Evolutionary conservation across 23 tunicate genomes (phyloP).

Genomic region (Botrylloides violaceus): DNA sequence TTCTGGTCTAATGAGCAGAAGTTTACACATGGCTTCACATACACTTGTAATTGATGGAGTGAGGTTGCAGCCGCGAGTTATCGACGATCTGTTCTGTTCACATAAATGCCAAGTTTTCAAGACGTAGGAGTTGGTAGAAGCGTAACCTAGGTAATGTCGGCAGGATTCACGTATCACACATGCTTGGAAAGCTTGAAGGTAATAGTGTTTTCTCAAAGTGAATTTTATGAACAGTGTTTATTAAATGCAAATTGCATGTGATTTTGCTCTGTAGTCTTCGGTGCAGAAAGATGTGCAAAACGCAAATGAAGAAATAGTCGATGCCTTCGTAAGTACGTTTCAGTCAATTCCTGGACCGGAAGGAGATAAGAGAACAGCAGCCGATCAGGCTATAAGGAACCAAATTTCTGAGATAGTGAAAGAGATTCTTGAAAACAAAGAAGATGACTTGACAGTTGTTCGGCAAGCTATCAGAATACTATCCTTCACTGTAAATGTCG

Average conservation of each 20-base stretch:
- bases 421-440: conserved; percentile 18
- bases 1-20: too few species aligned
- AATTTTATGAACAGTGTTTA: not conserved
- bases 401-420: conserved; percentile 32
- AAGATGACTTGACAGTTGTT: not conserved
- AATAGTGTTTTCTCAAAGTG: not conserved
- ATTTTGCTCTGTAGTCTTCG: not conserved
- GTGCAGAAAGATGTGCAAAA: not conserved
- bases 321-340: not conserved
- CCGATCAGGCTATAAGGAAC: conserved; percentile 73
- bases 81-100: too few species aligned
- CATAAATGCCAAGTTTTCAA: too few species aligned
- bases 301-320: not conserved
- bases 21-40: too few species aligned
- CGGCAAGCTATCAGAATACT: conserved; percentile 37
- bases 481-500: conserved; percentile 42
- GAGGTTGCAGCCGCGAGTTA: too few species aligned
- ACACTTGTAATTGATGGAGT: too few species aligned
- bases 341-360: conserved; percentile 49
- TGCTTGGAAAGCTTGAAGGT: not conserved
- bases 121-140: too few species aligned
- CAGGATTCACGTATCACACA: not conserved
- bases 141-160: too few species aligned
- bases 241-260: not conserved
- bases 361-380: conserved; percentile 66